Evolutionary conservation across 2,113 vertebrate genomes (phyloP).

Genomic region (Pituophis catenifer): DNA sequence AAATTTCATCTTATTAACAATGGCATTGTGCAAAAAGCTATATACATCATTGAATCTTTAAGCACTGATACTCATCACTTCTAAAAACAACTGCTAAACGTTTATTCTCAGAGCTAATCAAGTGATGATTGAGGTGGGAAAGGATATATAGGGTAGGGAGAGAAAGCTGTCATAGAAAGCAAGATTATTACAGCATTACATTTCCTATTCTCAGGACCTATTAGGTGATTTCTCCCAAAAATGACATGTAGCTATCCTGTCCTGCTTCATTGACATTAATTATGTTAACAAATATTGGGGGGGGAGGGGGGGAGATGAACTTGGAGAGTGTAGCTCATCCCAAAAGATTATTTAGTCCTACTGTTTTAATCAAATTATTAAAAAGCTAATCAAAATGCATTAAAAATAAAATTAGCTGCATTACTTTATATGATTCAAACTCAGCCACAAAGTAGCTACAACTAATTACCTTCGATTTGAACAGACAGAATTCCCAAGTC

Average conservation of each 20-base stretch:
- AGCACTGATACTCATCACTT: background rate
- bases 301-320: background rate
- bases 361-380: background rate
- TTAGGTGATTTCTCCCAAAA: background rate
- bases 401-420: background rate
- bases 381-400: background rate
- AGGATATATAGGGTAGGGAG: background rate
- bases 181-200: background rate
- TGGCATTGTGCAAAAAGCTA: background rate
- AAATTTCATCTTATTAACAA: background rate
- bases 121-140: background rate
- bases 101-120: background rate
- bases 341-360: background rate
- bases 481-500: constrained; percentile 97
- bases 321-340: background rate
- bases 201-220: background rate
- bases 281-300: background rate
- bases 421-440: background rate
- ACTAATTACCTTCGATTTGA: constrained; percentile 91
- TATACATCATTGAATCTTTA: background rate
- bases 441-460: background rate
- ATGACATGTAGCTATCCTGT: background rate
- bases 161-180: background rate
- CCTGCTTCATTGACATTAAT: background rate
- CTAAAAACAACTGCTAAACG: background rate